Evolutionary conservation across 2,113 vertebrate species (phyloP).

Genomic region (Gorilla gorilla): DNA sequence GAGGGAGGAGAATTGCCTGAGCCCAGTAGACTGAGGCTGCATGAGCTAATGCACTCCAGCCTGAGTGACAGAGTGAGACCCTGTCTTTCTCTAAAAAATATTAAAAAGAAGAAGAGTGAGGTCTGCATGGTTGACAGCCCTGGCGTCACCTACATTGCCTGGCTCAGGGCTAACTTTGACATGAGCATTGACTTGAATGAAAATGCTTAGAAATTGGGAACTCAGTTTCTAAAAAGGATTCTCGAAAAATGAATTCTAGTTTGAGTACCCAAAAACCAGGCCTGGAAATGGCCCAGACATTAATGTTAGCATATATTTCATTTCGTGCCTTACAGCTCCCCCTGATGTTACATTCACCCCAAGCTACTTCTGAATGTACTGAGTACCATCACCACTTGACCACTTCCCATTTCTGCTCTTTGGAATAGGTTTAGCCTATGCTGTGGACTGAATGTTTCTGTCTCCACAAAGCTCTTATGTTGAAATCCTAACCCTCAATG

Average conservation of each 20-base stretch:
- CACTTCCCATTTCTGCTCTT: neutral
- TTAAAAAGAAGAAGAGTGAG: neutral
- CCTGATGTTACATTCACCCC: accelerated
- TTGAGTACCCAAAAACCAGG: neutral
- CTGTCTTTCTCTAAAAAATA: neutral
- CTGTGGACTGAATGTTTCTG: neutral
- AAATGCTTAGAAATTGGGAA: neutral
- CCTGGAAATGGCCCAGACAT: neutral
- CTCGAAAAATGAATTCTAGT: neutral
- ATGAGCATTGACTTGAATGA: neutral
- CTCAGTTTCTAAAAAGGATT: neutral
- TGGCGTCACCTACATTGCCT: accelerated
- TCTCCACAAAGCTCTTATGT: neutral
- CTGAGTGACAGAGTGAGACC: neutral
- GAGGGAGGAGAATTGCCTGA: neutral
- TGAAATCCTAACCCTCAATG: neutral
- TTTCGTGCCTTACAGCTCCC: accelerated
- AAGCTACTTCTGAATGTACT: neutral
- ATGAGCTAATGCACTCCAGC: neutral
- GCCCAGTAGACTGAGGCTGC: neutral
- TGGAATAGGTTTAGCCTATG: neutral
- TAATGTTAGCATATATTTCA: neutral
- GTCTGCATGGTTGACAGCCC: neutral
- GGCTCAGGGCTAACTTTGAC: neutral
- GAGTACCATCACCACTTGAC: neutral